Evolutionary conservation across 2,113 vertebrate species (phyloP).

Genomic region (Hemibagrus wyckioides): DNA sequence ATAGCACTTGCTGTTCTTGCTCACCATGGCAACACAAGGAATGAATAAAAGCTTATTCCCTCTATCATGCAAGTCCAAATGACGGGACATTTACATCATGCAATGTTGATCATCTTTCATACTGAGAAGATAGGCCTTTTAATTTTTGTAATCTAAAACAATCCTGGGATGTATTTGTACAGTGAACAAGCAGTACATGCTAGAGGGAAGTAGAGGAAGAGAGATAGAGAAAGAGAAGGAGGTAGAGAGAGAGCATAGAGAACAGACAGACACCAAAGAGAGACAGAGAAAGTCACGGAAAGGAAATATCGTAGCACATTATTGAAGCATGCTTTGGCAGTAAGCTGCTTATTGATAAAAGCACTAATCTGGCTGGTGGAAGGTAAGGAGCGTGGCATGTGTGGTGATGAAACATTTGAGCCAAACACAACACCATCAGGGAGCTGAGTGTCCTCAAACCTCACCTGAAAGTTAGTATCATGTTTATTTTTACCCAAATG

Average conservation of each 20-base stretch:
- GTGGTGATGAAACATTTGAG: constrained; percentile 76
- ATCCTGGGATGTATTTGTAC: not conserved
- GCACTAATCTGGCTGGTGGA: constrained; percentile 80
- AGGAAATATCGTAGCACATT: constrained; percentile 69
- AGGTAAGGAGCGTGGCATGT: constrained; percentile 75
- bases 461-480: constrained; percentile 60
- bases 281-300: constrained; percentile 54
- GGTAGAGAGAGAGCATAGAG: not conserved
- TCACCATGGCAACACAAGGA: constrained; percentile 48
- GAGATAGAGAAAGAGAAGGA: constrained; percentile 31
- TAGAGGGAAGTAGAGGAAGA: constrained; percentile 2
- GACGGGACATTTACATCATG: constrained; percentile 43
- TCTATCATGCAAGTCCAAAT: constrained; percentile 43
- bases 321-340: constrained; percentile 77
- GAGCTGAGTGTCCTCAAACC: constrained; percentile 70
- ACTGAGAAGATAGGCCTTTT: constrained; percentile 23
- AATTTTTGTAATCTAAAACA: constrained; percentile 41
- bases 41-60: constrained; percentile 31
- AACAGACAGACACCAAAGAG: constrained; percentile 50
- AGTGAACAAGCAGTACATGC: not conserved
- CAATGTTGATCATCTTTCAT: constrained; percentile 45
- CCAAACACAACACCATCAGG: constrained; percentile 73
- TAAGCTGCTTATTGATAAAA: constrained; percentile 84
- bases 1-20: constrained; percentile 2
- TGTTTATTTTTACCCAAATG: constrained; percentile 63